Evolutionary conservation across 2,113 vertebrate species (phyloP), one percentile per base, ranked within the genome.

Genomic region (Pluvianellus socialis): DNA sequence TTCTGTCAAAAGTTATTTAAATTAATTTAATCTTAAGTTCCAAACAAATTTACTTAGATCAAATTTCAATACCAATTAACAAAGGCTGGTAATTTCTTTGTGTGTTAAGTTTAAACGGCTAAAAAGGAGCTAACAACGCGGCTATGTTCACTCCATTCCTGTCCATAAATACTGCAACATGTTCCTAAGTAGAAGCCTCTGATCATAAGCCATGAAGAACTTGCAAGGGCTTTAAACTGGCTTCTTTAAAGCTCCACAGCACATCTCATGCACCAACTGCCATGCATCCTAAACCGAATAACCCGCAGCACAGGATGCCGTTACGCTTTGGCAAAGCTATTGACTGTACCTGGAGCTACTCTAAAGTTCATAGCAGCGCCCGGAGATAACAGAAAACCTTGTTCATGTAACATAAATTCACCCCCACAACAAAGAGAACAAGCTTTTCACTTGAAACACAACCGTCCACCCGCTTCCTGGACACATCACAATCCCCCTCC

Each of bases 41-140:
- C 90, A 91, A 95, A 97, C 96, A 96, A 97, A 96, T 93, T 83
- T 87, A 88, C 86, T 94, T 35, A 90, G 96, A 93, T 96, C 87
- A 94, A 88, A 90, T 95, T 96, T 97, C 96, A 96, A 10, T 88
- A 88, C 67, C 94, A 95, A 97, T 98, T 97, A 97, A 79, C 91
- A 52, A 44, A 40, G 42, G 44, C 81, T 70, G 61, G 68, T 90
- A 89, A 84, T 88, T 92, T 84, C 70, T 88, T 77, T 68, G 30
- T 63, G 70, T 47, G 66, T 67, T 62, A 26, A 55, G 55, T 38
- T 38, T 71, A 70, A 91, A 83, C 2, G 2, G 58, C 49, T 15
- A 42, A 56, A 65, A 58, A 76, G 44, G 38, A 79, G 24, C 55
- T 53, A 88, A 86, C 70, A 89, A 67, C 21, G 15, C 4, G 12